Percentiles rank a stretch among this genome's conserved stretches.
These are phyloP conservation scores for Hemicrepidius hirtus DNA, from an alignment of 2,888 invertebrate genomes.

Conservation along the genomic window DNA sequence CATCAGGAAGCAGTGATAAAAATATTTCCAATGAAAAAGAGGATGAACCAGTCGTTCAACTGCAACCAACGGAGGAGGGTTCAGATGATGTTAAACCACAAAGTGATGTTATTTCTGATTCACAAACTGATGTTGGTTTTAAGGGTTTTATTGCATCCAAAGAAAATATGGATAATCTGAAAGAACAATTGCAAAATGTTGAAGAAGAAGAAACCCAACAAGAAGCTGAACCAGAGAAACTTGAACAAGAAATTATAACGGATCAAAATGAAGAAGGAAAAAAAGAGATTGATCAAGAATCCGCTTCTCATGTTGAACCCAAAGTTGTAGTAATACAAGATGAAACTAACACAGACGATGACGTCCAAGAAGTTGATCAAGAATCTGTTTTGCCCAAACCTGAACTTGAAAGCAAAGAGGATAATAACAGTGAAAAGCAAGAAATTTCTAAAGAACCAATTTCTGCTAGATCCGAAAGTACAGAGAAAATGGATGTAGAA, in stretches of 20 bases:
- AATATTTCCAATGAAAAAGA: background rate
- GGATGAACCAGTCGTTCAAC: background rate
- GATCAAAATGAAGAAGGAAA: no score
- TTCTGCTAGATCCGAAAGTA: slow-evolving; percentile 69
- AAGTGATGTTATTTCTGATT: no score
- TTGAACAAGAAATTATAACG: background rate
- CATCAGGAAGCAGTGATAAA: slow-evolving; percentile 27
- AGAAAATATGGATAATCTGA: background rate
- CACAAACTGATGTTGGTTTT: no score
- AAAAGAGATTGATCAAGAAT: no score
- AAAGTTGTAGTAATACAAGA: background rate
- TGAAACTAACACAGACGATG: background rate
- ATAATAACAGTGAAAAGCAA: background rate
- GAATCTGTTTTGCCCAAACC: background rate
- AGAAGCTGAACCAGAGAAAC: background rate
- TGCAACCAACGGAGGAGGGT: background rate
- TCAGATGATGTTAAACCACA: no score
- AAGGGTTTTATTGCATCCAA: no score
- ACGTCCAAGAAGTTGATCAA: background rate
- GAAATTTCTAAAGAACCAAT: slow-evolving; percentile 53
- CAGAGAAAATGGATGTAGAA: slow-evolving; percentile 71
- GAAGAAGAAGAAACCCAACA: background rate
- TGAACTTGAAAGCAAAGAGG: background rate
- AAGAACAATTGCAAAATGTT: slow-evolving; percentile 3
- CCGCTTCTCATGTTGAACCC: no score